phyloP scores from a whole-genome alignment of 2,113 vertebrate species.

The Notiomystis cincta region DNA sequence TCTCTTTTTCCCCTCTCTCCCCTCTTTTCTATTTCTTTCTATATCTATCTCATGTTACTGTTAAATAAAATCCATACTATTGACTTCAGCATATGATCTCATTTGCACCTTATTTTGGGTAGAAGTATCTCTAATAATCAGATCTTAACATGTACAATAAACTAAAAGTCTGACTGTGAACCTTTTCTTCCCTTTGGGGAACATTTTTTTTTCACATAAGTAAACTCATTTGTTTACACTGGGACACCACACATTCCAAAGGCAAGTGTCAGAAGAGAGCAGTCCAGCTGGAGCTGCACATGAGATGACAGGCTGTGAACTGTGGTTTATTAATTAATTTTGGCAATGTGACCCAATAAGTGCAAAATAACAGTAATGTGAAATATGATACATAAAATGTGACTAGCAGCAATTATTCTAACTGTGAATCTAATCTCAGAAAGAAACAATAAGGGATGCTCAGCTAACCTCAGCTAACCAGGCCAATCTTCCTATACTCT shows the following conservation, averaged over 20 bases:
- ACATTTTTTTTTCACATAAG: neutral
- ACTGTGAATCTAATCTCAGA: neutral
- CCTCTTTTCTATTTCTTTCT: neutral
- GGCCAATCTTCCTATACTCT: neutral
- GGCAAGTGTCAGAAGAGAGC: neutral
- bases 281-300: neutral
- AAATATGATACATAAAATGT: neutral
- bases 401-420: neutral
- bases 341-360: neutral
- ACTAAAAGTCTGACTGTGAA: neutral
- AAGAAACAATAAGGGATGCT: neutral
- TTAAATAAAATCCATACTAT: neutral
- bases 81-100: neutral
- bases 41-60: neutral
- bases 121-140: neutral
- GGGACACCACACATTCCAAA: neutral
- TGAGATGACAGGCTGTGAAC: neutral
- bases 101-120: neutral
- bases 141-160: neutral
- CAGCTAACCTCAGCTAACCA: neutral
- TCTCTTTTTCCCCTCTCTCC: neutral
- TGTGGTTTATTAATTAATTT: conserved; percentile 13
- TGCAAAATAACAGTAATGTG: neutral
- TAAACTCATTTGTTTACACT: neutral
- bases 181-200: neutral